These are phyloP conservation scores for Daboia siamensis DNA, from an alignment of 2,113 vertebrate species.

Conservation along the genomic window DNA sequence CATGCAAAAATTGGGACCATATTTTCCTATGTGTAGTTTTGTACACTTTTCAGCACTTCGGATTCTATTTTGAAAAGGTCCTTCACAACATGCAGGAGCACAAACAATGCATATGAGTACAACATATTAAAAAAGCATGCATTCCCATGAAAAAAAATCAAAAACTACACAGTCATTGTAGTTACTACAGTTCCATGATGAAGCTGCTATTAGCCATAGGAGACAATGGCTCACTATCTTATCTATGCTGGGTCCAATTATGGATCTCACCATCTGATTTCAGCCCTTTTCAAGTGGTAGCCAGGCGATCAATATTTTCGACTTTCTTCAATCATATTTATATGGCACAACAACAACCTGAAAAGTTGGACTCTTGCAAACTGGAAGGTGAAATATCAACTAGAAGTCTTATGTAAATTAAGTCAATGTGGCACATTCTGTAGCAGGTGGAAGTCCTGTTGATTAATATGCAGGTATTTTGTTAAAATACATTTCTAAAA, in stretches of 20 bases:
- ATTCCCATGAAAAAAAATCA: neutral
- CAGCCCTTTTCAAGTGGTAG: neutral
- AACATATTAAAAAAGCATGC: neutral
- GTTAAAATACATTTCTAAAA: neutral
- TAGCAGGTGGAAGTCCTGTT: neutral
- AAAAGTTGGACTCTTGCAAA: neutral
- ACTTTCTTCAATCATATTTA: neutral
- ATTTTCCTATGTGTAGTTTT: neutral
- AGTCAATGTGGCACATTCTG: neutral
- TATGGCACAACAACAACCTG: neutral
- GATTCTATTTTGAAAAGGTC: neutral
- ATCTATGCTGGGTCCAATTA: neutral
- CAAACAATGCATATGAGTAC: neutral
- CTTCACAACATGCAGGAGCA: neutral
- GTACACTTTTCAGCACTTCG: neutral
- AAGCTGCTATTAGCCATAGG: neutral
- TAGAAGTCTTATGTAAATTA: neutral
- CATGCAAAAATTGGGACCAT: neutral
- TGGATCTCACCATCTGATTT: neutral
- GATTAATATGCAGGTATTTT: neutral
- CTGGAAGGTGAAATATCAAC: neutral
- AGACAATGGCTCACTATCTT: neutral
- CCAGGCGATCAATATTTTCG: neutral
- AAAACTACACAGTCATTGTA: neutral
- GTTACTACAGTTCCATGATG: neutral